phyloP scores from a whole-genome alignment of 2,797 vertebrate species.

The Botia almorhae region DNA sequence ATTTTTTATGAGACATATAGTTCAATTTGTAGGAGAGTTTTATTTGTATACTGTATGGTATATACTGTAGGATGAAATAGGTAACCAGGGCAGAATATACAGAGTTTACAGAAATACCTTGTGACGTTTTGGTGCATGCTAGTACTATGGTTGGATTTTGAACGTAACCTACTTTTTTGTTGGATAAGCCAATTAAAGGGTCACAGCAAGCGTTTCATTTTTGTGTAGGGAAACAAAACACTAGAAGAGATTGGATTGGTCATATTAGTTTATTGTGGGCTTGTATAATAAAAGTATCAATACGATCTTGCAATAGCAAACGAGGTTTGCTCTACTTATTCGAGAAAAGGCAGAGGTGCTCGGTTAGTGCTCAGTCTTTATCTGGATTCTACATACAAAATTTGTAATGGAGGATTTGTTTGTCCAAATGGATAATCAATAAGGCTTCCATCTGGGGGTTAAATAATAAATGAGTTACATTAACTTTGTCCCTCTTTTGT shows the following conservation, averaged over 20 bases:
- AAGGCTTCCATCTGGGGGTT: conserved; percentile 10
- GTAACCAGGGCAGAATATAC: not conserved
- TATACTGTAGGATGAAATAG: not conserved
- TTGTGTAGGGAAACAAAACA: not conserved
- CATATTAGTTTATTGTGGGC: conserved; percentile 8
- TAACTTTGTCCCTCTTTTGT: conserved; percentile 48
- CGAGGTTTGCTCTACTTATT: conserved; percentile 6
- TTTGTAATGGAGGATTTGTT: conserved; percentile 34
- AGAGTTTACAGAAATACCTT: not conserved
- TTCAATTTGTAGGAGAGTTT: not conserved
- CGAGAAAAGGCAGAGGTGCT: not conserved
- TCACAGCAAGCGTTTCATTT: not conserved
- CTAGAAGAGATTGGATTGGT: not conserved
- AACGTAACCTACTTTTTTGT: not conserved
- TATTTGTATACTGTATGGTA: not conserved
- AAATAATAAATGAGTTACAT: conserved; percentile 58
- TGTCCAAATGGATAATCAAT: conserved; percentile 39
- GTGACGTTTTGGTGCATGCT: not conserved
- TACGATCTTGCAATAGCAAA: not conserved
- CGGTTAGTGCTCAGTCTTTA: not conserved
- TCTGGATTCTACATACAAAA: conserved; percentile 29
- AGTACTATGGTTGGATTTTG: not conserved
- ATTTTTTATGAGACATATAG: not conserved
- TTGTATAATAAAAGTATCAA: conserved; percentile 1
- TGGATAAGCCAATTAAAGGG: not conserved